These are phyloP conservation scores for Brachyistius frenatus DNA, from an alignment of 2,113 vertebrate species.

Conservation along the genomic window DNA sequence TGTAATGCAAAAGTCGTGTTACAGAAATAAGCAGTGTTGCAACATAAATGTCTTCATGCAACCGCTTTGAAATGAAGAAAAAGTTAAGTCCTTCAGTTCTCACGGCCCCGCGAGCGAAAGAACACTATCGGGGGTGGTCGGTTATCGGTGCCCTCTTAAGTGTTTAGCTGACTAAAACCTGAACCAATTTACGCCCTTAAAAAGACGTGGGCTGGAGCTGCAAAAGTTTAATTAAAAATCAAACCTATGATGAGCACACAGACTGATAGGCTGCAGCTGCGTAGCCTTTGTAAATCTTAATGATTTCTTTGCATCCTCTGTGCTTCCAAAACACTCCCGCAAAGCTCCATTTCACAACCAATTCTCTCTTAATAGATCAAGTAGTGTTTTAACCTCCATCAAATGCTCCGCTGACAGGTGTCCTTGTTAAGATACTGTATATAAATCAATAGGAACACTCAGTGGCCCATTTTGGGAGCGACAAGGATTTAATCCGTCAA, in stretches of 20 bases:
- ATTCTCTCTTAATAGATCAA: constrained; percentile 24
- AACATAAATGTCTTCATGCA: too few species aligned
- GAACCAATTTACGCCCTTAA: not conserved
- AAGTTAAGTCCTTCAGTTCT: too few species aligned
- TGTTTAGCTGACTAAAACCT: not conserved
- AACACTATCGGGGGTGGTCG: not conserved
- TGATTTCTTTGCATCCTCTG: constrained; percentile 9
- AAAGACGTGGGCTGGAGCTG: not conserved
- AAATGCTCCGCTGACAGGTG: constrained; percentile 21
- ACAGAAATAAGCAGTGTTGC: too few species aligned
- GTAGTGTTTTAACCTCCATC: constrained; percentile 21
- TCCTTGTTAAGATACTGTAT: constrained; percentile 33
- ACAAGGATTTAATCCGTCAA: constrained; percentile 47
- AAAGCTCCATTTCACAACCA: constrained; percentile 7
- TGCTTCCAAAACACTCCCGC: not conserved
- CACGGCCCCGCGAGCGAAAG: not conserved
- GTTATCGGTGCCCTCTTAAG: not conserved
- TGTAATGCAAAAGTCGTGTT: too few species aligned
- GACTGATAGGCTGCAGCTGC: not conserved
- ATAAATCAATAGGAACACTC: constrained; percentile 44
- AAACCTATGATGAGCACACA: not conserved
- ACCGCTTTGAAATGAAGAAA: too few species aligned
- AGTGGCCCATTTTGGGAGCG: constrained; percentile 29
- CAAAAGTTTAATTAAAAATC: not conserved
- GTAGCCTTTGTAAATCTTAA: constrained; percentile 4